Conservation (phyloP, 2,113 vertebrate genomes). For the Campylomormyrus numenius region DNA sequence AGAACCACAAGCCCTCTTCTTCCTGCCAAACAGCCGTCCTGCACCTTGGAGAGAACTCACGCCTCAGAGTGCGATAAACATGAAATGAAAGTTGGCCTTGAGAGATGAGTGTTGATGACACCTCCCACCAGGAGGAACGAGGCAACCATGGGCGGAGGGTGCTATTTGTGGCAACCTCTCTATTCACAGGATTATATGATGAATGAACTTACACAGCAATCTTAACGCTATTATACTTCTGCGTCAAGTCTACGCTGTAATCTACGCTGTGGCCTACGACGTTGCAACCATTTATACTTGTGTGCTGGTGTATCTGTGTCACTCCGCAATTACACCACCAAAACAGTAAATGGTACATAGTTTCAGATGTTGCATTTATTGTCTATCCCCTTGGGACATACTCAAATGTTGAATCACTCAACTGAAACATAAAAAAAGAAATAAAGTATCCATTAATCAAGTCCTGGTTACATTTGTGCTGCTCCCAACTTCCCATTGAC, state of each 20-base stretch:
- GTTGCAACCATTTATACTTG: neutral
- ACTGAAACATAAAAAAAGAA: neutral
- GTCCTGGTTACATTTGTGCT: neutral
- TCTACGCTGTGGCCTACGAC: neutral
- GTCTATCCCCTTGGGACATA: neutral
- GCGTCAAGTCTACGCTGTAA: neutral
- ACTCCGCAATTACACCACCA: neutral
- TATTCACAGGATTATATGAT: neutral
- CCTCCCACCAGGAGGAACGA: neutral
- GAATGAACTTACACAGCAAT: neutral
- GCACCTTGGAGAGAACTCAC: neutral
- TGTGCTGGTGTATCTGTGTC: neutral
- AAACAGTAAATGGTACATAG: neutral
- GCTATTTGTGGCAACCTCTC: neutral
- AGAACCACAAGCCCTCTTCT: neutral
- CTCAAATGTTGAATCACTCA: neutral
- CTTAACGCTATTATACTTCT: neutral
- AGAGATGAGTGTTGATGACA: neutral
- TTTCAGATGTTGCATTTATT: neutral
- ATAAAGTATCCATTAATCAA: neutral
- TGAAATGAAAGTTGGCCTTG: neutral
- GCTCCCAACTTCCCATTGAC: neutral
- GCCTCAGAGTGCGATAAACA: no score
- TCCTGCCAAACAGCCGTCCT: neutral
- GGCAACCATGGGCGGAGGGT: neutral